Evolutionary conservation across 2,113 vertebrate species (phyloP).

Genomic region (Melanotaenia duboulayi): DNA sequence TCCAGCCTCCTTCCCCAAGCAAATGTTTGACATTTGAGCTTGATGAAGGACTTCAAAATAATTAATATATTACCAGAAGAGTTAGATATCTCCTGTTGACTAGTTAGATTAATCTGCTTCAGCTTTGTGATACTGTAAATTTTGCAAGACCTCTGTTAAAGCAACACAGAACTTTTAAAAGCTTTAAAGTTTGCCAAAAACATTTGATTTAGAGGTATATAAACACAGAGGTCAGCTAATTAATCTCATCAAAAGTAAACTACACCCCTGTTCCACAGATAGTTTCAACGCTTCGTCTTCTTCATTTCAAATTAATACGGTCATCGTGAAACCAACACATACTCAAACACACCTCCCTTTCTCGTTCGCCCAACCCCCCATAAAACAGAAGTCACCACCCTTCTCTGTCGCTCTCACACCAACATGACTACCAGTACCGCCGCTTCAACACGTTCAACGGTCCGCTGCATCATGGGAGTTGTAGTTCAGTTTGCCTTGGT

Average conservation of each 20-base stretch:
- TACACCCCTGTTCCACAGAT: background rate
- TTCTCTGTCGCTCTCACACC: constrained; percentile 78
- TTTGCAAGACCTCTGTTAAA: background rate
- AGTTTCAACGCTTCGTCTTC: background rate
- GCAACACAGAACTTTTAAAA: background rate
- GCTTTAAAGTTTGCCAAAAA: constrained; percentile 1
- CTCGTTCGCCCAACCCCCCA: constrained; percentile 83
- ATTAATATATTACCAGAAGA: background rate
- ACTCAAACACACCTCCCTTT: constrained; percentile 72
- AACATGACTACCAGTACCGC: constrained; percentile 69
- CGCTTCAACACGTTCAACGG: background rate
- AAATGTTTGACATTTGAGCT: background rate
- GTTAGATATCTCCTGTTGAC: background rate
- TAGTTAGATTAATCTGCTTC: background rate
- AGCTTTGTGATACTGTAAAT: background rate
- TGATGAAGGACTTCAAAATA: background rate
- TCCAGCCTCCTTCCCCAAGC: no score
- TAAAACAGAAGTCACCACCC: constrained; percentile 76
- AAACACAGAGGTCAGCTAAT: background rate
- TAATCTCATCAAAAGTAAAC: background rate
- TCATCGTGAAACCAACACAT: constrained; percentile 12
- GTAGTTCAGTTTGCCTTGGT: constrained; percentile 64
- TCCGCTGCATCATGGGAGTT: constrained; percentile 67
- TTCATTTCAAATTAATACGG: constrained; percentile 5
- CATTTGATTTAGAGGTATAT: background rate